Conservation (phyloP, 2,113 vertebrate species). For the Pardalotus punctatus region DNA sequence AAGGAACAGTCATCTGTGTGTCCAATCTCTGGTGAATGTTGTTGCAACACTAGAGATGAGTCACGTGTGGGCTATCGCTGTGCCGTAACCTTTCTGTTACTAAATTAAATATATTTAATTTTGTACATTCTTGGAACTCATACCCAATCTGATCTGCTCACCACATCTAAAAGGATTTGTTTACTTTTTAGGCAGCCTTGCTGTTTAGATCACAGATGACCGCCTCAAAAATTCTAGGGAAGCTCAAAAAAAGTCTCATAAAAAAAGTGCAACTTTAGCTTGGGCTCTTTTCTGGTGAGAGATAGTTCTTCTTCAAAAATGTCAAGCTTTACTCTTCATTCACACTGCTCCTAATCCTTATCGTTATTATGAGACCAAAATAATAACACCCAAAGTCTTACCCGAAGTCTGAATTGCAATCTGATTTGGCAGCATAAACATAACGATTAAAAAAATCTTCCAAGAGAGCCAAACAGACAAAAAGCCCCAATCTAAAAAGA, state of each 20-base stretch:
- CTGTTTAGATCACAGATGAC: neutral
- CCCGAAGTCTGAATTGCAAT: neutral
- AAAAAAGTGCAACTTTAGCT: neutral
- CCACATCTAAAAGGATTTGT: neutral
- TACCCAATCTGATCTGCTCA: neutral
- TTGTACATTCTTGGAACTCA: neutral
- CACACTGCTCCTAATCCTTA: neutral
- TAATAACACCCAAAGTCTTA: neutral
- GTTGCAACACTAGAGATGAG: neutral
- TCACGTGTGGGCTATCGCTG: neutral
- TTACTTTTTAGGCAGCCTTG: neutral
- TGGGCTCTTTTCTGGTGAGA: neutral
- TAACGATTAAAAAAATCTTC: neutral
- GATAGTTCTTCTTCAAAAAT: neutral
- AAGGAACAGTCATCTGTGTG: neutral
- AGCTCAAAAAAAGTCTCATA: neutral
- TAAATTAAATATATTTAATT: constrained; percentile 27
- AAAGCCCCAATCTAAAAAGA: neutral
- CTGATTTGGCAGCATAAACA: neutral
- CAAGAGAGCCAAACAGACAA: neutral
- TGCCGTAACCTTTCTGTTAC: neutral
- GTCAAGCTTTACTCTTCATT: neutral
- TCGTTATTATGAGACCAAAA: neutral
- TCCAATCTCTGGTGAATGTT: neutral
- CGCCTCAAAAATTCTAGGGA: neutral